Evolutionary conservation across 1,140 invertebrate genomes (phyloP).

Genomic region (Drosophila santomea): DNA sequence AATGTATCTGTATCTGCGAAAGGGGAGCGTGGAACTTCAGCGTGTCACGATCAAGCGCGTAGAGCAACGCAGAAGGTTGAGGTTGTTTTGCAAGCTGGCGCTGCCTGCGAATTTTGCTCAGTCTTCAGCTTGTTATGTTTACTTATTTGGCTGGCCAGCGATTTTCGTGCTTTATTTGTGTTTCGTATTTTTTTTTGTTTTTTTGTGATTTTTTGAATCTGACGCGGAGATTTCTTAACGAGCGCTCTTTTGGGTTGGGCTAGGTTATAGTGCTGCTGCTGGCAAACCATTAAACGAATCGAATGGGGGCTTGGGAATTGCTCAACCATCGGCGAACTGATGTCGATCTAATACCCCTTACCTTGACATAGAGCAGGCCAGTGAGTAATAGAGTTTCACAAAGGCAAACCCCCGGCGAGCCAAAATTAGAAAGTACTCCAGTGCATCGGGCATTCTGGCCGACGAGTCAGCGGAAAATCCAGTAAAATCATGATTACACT

Average conservation of each 20-base stretch:
- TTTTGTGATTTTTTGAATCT: conserved; percentile 9
- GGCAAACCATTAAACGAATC: conserved; percentile 57
- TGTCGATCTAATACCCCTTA: conserved; percentile 65
- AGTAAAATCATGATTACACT: background rate
- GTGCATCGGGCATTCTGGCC: conserved; percentile 38
- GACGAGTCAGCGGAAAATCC: background rate
- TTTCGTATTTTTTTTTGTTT: conserved; percentile 3
- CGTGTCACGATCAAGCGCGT: conserved; percentile 69
- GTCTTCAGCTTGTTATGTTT: conserved; percentile 37
- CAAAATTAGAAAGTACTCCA: conserved; percentile 41
- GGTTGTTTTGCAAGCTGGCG: conserved; percentile 65
- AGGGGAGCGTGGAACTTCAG: conserved; percentile 50
- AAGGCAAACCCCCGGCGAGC: conserved; percentile 47
- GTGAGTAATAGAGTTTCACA: conserved; percentile 67
- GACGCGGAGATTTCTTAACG: conserved; percentile 46
- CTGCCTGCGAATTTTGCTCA: conserved; percentile 31
- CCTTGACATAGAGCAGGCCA: conserved; percentile 61
- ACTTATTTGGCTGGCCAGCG: conserved; percentile 27
- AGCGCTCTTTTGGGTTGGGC: conserved; percentile 63
- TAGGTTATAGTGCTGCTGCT: conserved; percentile 62
- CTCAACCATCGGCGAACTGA: conserved; percentile 52
- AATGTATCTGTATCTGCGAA: conserved; percentile 9
- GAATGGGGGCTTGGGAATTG: conserved; percentile 50
- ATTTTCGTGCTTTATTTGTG: conserved; percentile 20
- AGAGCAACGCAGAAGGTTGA: conserved; percentile 73